Evolutionary conservation across 2,797 vertebrate species (phyloP).

Genomic region (Ispidina picta): DNA sequence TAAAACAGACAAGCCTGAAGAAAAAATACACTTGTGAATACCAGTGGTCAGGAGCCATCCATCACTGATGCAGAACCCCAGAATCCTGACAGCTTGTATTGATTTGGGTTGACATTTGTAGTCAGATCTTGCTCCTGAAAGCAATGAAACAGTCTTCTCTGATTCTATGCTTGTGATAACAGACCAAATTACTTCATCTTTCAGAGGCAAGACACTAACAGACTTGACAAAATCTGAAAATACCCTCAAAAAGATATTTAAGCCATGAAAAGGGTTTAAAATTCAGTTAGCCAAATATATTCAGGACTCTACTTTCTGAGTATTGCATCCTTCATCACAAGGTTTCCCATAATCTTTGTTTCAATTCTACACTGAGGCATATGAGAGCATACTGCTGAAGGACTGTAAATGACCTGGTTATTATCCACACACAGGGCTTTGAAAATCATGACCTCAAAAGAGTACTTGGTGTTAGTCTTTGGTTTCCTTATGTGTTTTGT

Average conservation of each 20-base stretch:
- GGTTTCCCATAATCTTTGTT: background rate
- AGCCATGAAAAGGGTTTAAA: background rate
- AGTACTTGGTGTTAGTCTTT: background rate
- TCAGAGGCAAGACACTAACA: background rate
- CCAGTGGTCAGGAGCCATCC: constrained; percentile 38
- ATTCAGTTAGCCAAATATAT: background rate
- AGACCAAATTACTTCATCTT: background rate
- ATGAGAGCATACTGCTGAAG: background rate
- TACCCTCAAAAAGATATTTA: background rate
- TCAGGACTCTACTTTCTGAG: background rate
- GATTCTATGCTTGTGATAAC: background rate
- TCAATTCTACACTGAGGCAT: background rate
- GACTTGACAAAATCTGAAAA: background rate
- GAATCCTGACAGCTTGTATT: constrained; percentile 45
- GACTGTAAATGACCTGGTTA: background rate
- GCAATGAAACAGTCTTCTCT: background rate
- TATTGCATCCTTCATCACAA: background rate
- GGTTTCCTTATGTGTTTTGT: background rate
- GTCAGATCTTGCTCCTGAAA: constrained; percentile 13
- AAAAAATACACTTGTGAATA: constrained; percentile 54
- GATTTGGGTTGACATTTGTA: constrained; percentile 59
- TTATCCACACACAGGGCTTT: background rate
- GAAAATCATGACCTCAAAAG: background rate
- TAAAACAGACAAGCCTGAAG: constrained; percentile 7
- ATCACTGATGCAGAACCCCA: constrained; percentile 40